Evolutionary conservation across 1,140 invertebrate genomes (phyloP).

Genomic region (Thaumetopoea pityocampa): DNA sequence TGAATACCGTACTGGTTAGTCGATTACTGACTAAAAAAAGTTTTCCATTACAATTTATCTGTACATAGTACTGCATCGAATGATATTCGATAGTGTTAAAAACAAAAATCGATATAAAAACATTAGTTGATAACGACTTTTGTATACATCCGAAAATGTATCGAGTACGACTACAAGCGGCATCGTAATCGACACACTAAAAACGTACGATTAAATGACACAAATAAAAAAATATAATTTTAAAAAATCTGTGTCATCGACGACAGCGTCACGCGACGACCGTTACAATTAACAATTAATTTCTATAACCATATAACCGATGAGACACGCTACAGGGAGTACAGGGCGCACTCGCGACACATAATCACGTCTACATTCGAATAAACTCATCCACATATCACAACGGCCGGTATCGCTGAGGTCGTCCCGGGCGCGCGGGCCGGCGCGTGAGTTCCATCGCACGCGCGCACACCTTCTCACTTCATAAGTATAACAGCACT

Average conservation of each 20-base stretch:
- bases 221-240: conserved; percentile 14
- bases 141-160: conserved; percentile 1
- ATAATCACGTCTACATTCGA: conserved; percentile 52
- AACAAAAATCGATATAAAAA: conserved; percentile 17
- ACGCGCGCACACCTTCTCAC: conserved; percentile 11
- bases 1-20: conserved; percentile 5
- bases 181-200: not conserved
- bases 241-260: conserved; percentile 7
- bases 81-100: conserved; percentile 1
- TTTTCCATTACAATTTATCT: conserved; percentile 5
- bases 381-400: conserved; percentile 31
- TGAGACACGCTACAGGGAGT: conserved; percentile 40
- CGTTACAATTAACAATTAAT: conserved; percentile 34
- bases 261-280: conserved; percentile 30
- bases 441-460: too few relatives aligned
- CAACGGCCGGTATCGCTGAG: conserved; percentile 51
- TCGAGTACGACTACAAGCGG: conserved; percentile 2
- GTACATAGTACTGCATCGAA: conserved; percentile 6
- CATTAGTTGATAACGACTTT: conserved; percentile 7
- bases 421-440: conserved; percentile 23
- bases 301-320: conserved; percentile 48
- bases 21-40: conserved; percentile 8
- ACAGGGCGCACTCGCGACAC: conserved; percentile 40
- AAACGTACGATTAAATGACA: too few relatives aligned
- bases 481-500: conserved; percentile 12